phyloP scores from a whole-genome alignment of 2,113 vertebrate species.

The Pygoscelis adeliae region DNA sequence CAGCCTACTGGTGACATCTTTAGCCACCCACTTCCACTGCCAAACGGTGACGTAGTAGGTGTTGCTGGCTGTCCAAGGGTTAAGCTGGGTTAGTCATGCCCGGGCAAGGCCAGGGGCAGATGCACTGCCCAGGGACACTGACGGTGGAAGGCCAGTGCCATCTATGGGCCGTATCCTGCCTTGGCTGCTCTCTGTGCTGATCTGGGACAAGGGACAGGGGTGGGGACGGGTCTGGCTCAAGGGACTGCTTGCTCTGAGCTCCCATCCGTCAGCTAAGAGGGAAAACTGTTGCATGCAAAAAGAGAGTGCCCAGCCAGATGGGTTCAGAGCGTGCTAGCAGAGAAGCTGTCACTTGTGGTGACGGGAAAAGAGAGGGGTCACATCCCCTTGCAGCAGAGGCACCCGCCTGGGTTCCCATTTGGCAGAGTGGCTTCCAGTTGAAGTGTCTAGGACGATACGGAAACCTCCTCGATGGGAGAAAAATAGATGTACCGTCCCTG shows the following conservation, averaged over 20 bases:
- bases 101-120: background rate
- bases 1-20: background rate
- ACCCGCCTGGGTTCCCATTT: too few relatives aligned
- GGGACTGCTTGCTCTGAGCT: background rate
- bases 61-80: background rate
- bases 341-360: background rate
- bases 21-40: background rate
- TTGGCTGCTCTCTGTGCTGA: background rate
- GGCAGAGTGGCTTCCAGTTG: background rate
- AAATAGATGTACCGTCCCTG: background rate
- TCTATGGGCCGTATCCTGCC: background rate
- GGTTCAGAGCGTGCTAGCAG: background rate
- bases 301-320: background rate
- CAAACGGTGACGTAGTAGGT: background rate
- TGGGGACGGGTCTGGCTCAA: background rate
- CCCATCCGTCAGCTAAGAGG: background rate
- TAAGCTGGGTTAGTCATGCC: background rate
- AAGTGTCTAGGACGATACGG: fast-evolving
- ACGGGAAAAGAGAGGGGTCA: background rate
- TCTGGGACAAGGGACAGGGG: background rate
- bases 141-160: slow-evolving; percentile 14
- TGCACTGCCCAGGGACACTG: background rate
- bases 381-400: background rate
- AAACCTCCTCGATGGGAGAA: background rate
- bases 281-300: background rate